Conservation (phyloP, 2,888 invertebrate genomes). For the Megastigmus dorsalis region DNA sequence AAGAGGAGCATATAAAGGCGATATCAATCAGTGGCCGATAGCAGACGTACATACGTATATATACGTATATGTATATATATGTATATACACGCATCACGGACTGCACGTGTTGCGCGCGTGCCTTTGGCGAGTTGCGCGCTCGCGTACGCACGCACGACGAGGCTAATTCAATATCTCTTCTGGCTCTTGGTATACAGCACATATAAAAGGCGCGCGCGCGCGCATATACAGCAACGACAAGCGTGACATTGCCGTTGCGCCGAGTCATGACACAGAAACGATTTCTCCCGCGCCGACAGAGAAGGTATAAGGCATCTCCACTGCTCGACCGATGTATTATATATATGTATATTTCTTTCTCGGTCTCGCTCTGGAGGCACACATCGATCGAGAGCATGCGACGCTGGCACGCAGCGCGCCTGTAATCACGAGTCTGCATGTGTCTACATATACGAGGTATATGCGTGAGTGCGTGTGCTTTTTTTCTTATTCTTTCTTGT, state of each 20-base stretch:
- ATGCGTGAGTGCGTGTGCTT: neutral
- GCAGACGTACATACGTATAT: no score
- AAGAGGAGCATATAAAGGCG: neutral
- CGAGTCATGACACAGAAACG: slow-evolving; percentile 68
- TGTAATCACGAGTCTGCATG: neutral
- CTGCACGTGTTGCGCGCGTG: neutral
- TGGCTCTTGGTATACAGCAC: no score
- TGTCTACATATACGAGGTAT: no score
- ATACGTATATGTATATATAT: no score
- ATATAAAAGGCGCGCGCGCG: no score
- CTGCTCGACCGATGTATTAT: no score
- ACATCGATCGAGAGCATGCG: slow-evolving; percentile 1
- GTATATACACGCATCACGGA: neutral
- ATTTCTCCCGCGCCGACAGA: slow-evolving; percentile 57
- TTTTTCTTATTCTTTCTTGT: neutral
- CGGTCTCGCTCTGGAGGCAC: neutral
- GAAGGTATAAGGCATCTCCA: neutral
- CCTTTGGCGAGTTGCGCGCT: neutral
- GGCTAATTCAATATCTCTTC: slow-evolving; percentile 67
- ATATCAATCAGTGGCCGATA: slow-evolving; percentile 31
- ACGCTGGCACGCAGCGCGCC: neutral
- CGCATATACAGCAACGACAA: slow-evolving; percentile 58
- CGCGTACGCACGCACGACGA: slow-evolving; percentile 44
- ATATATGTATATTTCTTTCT: no score
- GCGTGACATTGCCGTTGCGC: slow-evolving; percentile 64